Evolutionary conservation across 2,113 vertebrate genomes (phyloP).

Genomic region (human): DNA sequence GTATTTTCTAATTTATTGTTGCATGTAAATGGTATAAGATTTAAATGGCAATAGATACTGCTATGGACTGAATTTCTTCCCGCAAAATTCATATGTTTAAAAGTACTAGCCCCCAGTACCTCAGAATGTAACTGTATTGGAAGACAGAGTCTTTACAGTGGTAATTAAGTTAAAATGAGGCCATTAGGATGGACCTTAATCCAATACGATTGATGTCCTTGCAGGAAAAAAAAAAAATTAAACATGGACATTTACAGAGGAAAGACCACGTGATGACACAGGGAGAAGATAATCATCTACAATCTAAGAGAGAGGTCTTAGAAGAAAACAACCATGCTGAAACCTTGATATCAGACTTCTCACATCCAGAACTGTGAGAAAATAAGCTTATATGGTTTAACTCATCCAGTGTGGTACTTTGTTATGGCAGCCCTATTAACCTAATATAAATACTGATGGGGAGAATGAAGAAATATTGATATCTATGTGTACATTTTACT

Average conservation of each 20-base stretch:
- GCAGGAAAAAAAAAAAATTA: neutral
- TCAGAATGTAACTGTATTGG: neutral
- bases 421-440: neutral
- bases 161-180: neutral
- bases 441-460: neutral
- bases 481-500: neutral
- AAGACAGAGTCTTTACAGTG: neutral
- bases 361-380: neutral
- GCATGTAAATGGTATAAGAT: neutral
- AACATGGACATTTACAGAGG: neutral
- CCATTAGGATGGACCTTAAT: neutral
- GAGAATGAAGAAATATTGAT: neutral
- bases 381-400: neutral
- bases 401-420: neutral
- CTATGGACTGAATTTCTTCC: neutral
- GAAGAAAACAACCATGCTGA: neutral
- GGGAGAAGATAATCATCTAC: accelerated
- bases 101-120: neutral
- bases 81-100: neutral
- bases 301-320: neutral
- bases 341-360: neutral
- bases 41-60: neutral
- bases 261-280: neutral
- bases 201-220: neutral
- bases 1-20: neutral